Conservation (phyloP, 2,888 invertebrate genomes). For the Noctua comes region DNA sequence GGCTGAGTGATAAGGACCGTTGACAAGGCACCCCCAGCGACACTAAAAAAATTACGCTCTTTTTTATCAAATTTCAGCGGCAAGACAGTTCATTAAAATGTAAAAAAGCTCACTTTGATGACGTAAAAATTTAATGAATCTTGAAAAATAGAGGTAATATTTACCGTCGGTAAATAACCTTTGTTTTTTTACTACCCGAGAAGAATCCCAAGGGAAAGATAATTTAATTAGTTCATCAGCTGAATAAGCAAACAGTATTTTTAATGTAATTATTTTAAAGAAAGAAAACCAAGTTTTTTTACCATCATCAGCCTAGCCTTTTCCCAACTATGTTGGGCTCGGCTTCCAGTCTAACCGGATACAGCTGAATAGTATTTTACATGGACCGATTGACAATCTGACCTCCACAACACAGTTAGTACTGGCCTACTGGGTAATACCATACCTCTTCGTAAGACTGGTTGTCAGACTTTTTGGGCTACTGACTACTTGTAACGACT, state of each 20-base stretch:
- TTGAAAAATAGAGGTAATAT: slow-evolving; percentile 44
- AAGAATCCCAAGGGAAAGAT: slow-evolving; percentile 17
- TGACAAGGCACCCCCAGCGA: background rate
- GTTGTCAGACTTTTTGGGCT: no score
- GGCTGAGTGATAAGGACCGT: slow-evolving; percentile 2
- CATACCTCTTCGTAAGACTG: no score
- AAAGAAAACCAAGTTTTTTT: slow-evolving; percentile 5
- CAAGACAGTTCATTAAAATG: slow-evolving; percentile 31
- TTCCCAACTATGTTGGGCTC: no score
- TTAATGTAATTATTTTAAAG: slow-evolving; percentile 29
- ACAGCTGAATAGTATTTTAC: no score
- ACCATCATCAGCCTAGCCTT: no score
- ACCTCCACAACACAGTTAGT: no score
- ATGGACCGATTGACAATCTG: no score
- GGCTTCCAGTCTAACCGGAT: no score
- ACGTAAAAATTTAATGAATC: slow-evolving; percentile 40
- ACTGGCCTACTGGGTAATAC: no score
- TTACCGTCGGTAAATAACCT: slow-evolving; percentile 29
- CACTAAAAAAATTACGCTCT: background rate
- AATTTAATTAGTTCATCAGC: slow-evolving; percentile 35
- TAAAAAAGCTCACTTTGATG: slow-evolving; percentile 16
- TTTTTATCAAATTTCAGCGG: slow-evolving; percentile 11
- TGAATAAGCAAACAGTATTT: slow-evolving; percentile 29
- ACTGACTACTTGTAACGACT: no score
- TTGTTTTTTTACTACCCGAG: slow-evolving; percentile 26